Percentiles rank a stretch among this genome's conserved stretches.
phyloP scores from a whole-genome alignment of 92 coral and sea anemone species.

The Chrysogorgia sp. region DNA sequence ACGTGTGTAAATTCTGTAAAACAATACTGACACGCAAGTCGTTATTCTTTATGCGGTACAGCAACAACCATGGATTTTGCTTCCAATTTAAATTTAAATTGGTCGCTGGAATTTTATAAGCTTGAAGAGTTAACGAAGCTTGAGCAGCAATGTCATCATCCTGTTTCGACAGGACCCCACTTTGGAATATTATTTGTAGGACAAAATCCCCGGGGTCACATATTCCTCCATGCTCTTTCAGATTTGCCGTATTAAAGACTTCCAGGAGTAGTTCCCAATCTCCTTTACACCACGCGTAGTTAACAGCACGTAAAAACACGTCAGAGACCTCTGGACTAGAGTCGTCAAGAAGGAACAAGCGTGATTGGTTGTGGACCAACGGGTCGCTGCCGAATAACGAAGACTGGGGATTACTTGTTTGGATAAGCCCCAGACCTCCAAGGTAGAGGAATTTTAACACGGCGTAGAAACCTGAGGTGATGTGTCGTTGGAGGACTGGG shows the following conservation, averaged over 20 bases:
- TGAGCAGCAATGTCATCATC: slow-evolving; percentile 58
- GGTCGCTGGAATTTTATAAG: slow-evolving; percentile 66
- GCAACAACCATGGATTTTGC: slow-evolving; percentile 76
- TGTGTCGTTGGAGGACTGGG: slow-evolving; percentile 81
- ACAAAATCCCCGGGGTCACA: slow-evolving; percentile 76
- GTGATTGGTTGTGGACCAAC: slow-evolving; percentile 52
- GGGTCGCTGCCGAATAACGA: slow-evolving; percentile 68
- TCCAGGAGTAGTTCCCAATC: slow-evolving; percentile 82
- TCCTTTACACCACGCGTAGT: slow-evolving; percentile 73
- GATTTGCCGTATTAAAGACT: slow-evolving; percentile 67
- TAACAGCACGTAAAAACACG: slow-evolving; percentile 72
- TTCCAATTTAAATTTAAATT: slow-evolving; percentile 71
- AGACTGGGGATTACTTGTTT: slow-evolving; percentile 36
- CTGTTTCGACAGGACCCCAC: slow-evolving; percentile 69
- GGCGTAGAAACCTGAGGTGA: slow-evolving; percentile 75
- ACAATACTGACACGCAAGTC: slow-evolving; percentile 77
- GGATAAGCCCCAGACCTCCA: slow-evolving; percentile 49
- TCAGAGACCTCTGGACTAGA: slow-evolving; percentile 66
- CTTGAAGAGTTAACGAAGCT: slow-evolving; percentile 35
- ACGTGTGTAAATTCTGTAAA: slow-evolving; percentile 67
- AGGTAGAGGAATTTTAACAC: slow-evolving; percentile 76
- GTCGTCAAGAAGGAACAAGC: slow-evolving; percentile 44
- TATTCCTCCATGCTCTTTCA: slow-evolving; percentile 70
- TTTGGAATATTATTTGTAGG: slow-evolving; percentile 72
- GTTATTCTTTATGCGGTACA: slow-evolving; percentile 70